A percentile compares a stretch with the other conserved stretches of the same genome.
These are phyloP conservation scores for Phorcus lineatus DNA, from an alignment of 2,888 invertebrate genomes.

Conservation along the genomic window DNA sequence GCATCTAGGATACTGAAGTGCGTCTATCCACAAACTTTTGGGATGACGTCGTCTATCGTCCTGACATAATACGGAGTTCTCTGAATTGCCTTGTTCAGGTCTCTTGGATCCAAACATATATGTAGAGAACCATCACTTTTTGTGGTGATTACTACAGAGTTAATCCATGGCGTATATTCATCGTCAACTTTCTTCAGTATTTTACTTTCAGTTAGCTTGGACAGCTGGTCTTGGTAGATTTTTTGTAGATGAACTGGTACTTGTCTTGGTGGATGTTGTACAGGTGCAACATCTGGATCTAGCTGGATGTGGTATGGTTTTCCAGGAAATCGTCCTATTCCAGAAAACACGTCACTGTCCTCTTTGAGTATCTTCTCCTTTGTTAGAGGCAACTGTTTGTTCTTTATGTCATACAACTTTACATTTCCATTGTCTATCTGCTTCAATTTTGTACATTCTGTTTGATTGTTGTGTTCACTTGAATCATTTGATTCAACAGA, in stretches of 20 bases:
- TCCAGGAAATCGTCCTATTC: conserved; percentile 19
- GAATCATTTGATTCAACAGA: neutral
- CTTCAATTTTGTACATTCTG: no score
- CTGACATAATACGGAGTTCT: neutral
- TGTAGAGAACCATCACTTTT: neutral
- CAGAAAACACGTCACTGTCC: conserved; percentile 23
- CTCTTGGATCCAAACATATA: neutral
- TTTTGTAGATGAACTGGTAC: neutral
- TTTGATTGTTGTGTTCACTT: no score
- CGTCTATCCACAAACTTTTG: neutral
- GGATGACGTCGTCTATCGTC: conserved; percentile 34
- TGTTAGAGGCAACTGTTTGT: neutral
- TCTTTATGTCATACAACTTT: neutral
- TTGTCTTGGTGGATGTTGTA: conserved; percentile 1
- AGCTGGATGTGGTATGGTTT: neutral
- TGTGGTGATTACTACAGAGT: neutral
- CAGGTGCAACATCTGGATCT: neutral
- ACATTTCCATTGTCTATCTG: no score
- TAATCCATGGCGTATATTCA: neutral
- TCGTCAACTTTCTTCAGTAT: neutral
- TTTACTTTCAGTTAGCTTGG: neutral
- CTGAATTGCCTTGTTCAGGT: neutral
- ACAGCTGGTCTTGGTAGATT: neutral
- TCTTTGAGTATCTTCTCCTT: neutral
- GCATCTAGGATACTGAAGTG: conserved; percentile 35